These are phyloP conservation scores for Galerucella calmariensis DNA, from an alignment of 2,888 invertebrate species.

Conservation along the genomic window DNA sequence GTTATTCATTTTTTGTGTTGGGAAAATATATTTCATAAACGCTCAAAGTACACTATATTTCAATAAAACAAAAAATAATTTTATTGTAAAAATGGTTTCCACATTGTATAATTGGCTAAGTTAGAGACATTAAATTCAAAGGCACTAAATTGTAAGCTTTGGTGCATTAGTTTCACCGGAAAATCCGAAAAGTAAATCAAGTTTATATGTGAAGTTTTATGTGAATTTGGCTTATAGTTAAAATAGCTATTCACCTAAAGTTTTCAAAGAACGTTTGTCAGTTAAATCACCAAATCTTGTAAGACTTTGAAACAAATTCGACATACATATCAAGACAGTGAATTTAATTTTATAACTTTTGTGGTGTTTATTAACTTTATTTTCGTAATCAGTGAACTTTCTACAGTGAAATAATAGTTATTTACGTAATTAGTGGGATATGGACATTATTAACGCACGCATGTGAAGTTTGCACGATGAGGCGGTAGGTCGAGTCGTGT, in stretches of 20 bases:
- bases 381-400: no score
- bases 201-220: conserved; percentile 27
- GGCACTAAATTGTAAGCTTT: conserved; percentile 7
- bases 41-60: no score
- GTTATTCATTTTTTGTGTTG: no score
- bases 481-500: no score
- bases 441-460: no score
- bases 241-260: conserved; percentile 11
- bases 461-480: no score
- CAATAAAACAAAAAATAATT: no score
- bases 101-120: background rate
- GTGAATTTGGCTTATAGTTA: conserved; percentile 22
- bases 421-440: no score
- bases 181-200: conserved; percentile 19
- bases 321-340: background rate
- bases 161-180: background rate
- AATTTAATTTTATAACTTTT: background rate
- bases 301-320: background rate
- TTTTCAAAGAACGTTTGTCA: conserved; percentile 1
- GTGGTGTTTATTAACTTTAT: no score
- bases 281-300: background rate
- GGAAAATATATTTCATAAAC: no score
- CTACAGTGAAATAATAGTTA: no score
- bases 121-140: conserved; percentile 5
- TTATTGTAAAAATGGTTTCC: no score